Evolutionary conservation across 2,888 invertebrate genomes (phyloP).

Genomic region (Petrolisthes manimaculis): DNA sequence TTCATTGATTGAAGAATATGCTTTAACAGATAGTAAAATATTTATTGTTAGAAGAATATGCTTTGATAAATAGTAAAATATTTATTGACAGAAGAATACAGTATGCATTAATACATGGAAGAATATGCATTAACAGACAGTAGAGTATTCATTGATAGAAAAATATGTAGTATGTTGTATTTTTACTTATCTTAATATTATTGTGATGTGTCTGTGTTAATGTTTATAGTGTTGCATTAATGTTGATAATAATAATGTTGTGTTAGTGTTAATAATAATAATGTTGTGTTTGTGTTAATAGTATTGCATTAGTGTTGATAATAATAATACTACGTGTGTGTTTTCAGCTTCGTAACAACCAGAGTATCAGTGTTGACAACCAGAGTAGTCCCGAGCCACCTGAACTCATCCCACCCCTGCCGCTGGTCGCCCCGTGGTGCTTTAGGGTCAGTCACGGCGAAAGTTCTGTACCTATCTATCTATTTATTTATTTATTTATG

Average conservation of each 20-base stretch:
- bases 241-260: background rate
- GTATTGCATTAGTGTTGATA: background rate
- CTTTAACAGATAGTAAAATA: too few relatives aligned
- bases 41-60: too few relatives aligned
- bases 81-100: too few relatives aligned
- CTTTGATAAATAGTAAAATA: too few relatives aligned
- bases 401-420: conserved; percentile 84
- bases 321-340: conserved; percentile 23
- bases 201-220: background rate
- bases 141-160: too few relatives aligned
- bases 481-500: background rate
- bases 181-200: background rate
- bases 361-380: conserved; percentile 72
- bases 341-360: conserved; percentile 78
- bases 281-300: background rate
- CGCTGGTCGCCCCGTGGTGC: conserved; percentile 93
- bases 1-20: too few relatives aligned
- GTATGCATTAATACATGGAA: too few relatives aligned
- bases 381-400: conserved; percentile 82
- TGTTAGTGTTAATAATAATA: background rate
- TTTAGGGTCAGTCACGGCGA: conserved; percentile 76
- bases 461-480: background rate
- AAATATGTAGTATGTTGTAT: background rate
- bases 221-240: background rate
- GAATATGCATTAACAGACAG: too few relatives aligned